Base-by-base conservation (phyloP, 2,888 invertebrate genomes). In the Blastobasis adustella region DNA sequence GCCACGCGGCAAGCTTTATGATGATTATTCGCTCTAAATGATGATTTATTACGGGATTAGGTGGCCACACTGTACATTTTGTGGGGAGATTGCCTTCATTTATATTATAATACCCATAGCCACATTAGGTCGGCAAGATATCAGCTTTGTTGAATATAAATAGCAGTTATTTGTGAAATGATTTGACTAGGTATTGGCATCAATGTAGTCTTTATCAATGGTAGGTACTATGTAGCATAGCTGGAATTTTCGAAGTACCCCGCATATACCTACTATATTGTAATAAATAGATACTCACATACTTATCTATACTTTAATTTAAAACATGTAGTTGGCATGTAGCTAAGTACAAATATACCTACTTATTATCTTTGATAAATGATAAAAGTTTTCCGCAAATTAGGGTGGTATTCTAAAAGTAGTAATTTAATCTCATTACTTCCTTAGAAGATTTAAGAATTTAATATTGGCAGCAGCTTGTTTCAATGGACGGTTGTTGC, bases 1-100 rank as follows among this genome's bases (percentile, higher is more conserved):
- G 56, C 54, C 54, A 50, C 62, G 53, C 49, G 65, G 71, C 67
- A 71, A 70, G 82, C 76, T 82, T 81, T 85, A 85, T 82, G 79
- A 82, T 86, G 82, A 88, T 86, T 83, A 86, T 83, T 82, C 79
- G 71, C 76, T 80, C 79, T 76, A 82, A 87, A 85, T 82, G 78
- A 84, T 87, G 87, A 88, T 87, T 85, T 87, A 87, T 87, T 81
- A 76, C 71, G 53, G 83, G 86, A 84, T 88, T 83, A 84, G 76
- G 70, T 69, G 70, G 76, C 69, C 84, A 78, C 79, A 73, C 78
- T 79, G 79, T 76, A 76, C 77, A 75, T 77, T 79, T 76, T 73
- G 76, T 69, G 79, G 77, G 78, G 79, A 78, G 76, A 82, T 82
- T 79, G 74, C 77, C 74, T 78, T 79, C 82, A 82, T 83, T 82